A percentile compares a stretch with the other conserved stretches of the same genome.
phyloP scores from a whole-genome alignment of 2,113 vertebrate genomes.

The Dasyprocta punctata region DNA sequence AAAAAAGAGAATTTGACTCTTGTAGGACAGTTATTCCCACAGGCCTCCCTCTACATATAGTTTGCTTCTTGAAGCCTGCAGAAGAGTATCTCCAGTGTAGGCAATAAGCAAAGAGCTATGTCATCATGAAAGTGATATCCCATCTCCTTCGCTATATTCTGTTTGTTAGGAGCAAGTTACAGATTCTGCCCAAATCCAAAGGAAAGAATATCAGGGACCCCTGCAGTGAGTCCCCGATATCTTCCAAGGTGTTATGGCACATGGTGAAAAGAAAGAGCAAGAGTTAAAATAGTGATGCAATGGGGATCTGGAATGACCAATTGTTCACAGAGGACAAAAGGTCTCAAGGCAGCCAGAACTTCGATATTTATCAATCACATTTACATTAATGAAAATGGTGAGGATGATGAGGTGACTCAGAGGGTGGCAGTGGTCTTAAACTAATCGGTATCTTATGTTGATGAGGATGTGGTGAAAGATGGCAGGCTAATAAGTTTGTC shows the following conservation, averaged over 20 bases:
- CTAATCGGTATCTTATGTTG: not conserved
- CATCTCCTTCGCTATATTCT: not conserved
- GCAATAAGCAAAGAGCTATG: not conserved
- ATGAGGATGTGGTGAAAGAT: not conserved
- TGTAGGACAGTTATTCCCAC: not conserved
- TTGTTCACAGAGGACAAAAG: not conserved
- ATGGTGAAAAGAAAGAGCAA: not conserved
- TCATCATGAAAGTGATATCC: not conserved
- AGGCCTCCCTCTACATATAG: not conserved
- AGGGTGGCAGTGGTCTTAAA: not conserved
- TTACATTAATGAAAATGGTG: not conserved
- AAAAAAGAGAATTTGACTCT: slow-evolving; percentile 1
- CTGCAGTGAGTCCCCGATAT: not conserved
- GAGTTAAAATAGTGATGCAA: not conserved
- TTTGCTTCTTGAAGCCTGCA: not conserved
- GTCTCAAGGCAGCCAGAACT: not conserved
- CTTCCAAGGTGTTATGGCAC: not conserved
- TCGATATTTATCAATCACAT: not conserved
- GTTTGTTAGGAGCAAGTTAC: not conserved
- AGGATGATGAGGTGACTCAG: not conserved
- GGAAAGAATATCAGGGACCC: not conserved
- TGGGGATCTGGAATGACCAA: not conserved
- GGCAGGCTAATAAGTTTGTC: not conserved
- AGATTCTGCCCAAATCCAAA: not conserved
- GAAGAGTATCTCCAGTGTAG: not conserved